Percentiles rank a stretch among this genome's conserved stretches.
These are phyloP conservation scores for Tanypteryx hageni DNA, from an alignment of 2,888 invertebrate species.

Conservation along the genomic window DNA sequence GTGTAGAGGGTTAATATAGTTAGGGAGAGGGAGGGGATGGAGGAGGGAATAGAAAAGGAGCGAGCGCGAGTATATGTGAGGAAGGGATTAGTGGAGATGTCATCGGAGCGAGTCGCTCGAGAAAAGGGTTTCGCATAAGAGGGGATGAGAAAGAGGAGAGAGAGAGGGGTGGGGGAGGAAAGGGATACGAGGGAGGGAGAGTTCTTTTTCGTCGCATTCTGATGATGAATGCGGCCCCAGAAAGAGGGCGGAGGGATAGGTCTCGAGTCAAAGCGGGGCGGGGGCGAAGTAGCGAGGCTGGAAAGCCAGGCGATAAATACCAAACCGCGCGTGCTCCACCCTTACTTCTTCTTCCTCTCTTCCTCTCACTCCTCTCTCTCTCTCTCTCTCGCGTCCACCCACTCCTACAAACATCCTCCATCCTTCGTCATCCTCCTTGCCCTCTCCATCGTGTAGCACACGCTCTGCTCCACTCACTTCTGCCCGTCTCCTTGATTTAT, in stretches of 20 bases:
- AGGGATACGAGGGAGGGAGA: background rate
- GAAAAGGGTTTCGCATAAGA: background rate
- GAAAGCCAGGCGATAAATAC: constrained; percentile 39
- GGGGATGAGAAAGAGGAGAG: background rate
- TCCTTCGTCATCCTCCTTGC: background rate
- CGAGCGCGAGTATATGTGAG: constrained; percentile 2
- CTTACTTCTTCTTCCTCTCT: background rate
- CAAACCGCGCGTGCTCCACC: background rate
- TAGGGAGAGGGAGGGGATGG: background rate
- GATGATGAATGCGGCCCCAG: constrained; percentile 35
- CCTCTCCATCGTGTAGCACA: background rate
- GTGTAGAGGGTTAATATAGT: no score
- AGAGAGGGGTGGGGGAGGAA: background rate
- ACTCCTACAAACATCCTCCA: constrained; percentile 3
- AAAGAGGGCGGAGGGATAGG: background rate
- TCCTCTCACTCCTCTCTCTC: background rate
- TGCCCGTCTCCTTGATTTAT: constrained; percentile 49
- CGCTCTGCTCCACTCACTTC: constrained; percentile 41
- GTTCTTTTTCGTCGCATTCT: constrained; percentile 20
- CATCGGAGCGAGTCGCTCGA: background rate
- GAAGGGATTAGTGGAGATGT: background rate
- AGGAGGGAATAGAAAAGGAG: background rate
- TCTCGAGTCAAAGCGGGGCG: constrained; percentile 9
- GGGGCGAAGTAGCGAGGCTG: background rate
- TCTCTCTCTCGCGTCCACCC: background rate